Evolutionary conservation across 2,888 invertebrate species (phyloP).

Genomic region (Desoria tigrina): DNA sequence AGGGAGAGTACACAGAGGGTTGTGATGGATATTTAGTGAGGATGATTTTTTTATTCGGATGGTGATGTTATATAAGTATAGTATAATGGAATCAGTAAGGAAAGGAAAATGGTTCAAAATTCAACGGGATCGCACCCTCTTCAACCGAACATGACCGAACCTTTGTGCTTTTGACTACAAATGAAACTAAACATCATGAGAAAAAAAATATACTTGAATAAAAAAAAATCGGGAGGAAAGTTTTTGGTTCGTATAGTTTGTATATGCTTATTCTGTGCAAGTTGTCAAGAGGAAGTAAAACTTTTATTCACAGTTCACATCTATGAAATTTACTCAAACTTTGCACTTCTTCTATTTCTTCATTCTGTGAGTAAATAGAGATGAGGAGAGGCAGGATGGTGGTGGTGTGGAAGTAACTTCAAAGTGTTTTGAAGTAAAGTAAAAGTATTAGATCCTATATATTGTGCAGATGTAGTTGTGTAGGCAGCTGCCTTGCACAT

Average conservation of each 20-base stretch:
- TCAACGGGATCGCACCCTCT: constrained; percentile 45
- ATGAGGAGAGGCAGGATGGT: too few species aligned
- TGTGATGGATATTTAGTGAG: background rate
- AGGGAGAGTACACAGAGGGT: too few species aligned
- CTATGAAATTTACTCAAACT: constrained; percentile 7
- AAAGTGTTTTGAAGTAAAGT: too few species aligned
- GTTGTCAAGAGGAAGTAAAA: too few species aligned
- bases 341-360: constrained; percentile 4
- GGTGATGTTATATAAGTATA: background rate
- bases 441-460: too few species aligned
- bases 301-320: background rate
- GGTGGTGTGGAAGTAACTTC: too few species aligned
- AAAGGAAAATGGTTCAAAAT: constrained; percentile 31
- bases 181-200: constrained; percentile 17
- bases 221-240: background rate
- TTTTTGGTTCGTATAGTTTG: background rate
- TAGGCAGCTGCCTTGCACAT: background rate
- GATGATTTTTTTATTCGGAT: background rate
- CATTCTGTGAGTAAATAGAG: background rate
- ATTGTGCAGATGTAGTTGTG: too few species aligned
- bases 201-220: background rate
- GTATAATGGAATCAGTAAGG: too few species aligned
- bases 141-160: constrained; percentile 17
- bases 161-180: constrained; percentile 24
- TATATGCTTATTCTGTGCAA: background rate